A percentile compares a stretch with the other conserved stretches of the same genome.
phyloP scores from a whole-genome alignment of 2,888 invertebrate genomes.

The Synanthedon tipuliformis region DNA sequence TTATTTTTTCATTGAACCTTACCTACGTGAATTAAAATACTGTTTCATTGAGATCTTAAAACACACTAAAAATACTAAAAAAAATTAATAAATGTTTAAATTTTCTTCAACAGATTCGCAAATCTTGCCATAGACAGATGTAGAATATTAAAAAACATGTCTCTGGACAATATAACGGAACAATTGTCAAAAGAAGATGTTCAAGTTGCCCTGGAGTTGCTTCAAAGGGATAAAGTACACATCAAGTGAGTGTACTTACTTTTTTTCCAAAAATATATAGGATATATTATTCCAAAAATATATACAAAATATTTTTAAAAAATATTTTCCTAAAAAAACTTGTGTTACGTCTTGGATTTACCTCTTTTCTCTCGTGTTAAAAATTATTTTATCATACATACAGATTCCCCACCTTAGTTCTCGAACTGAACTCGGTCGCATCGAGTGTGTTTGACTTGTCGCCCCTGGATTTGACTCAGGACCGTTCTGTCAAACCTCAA shows the following conservation, averaged over 20 bases:
- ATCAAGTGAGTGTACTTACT: constrained; percentile 59
- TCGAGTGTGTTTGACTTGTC: constrained; percentile 73
- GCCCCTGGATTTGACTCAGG: constrained; percentile 72
- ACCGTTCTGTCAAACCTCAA: constrained; percentile 70
- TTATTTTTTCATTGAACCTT: background rate
- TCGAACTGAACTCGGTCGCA: constrained; percentile 74
- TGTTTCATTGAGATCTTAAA: no score
- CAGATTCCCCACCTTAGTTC: constrained; percentile 70
- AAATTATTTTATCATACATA: constrained; percentile 11
- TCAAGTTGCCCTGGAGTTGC: constrained; percentile 71
- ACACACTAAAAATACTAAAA: no score
- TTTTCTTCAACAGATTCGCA: constrained; percentile 45
- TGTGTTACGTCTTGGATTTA: no score
- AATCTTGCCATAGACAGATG: constrained; percentile 78
- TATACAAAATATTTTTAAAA: no score
- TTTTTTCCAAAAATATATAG: no score
- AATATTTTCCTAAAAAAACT: no score
- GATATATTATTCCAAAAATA: no score
- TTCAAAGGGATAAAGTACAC: constrained; percentile 70
- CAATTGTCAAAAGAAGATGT: constrained; percentile 79
- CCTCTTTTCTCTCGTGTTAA: no score
- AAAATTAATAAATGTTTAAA: background rate
- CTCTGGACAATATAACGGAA: constrained; percentile 68
- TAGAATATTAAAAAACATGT: constrained; percentile 74
- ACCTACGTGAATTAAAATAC: background rate